Base-by-base conservation (phyloP, 2,113 vertebrate genomes). In the Notothenia rossii region DNA sequence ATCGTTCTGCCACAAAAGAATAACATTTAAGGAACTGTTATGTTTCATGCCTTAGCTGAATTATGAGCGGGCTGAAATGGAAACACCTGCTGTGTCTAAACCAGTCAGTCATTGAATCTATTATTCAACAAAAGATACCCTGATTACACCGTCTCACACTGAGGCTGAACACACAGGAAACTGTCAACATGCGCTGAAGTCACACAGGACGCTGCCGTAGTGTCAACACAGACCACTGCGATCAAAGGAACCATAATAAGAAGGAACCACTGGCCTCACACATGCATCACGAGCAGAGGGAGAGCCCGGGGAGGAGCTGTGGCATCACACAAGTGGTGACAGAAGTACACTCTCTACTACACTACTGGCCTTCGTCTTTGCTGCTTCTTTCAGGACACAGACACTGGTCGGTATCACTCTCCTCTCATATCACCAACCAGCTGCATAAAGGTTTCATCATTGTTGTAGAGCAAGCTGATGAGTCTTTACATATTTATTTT, bases 131-230 rank as follows among this genome's bases (percentile, higher is more conserved):
- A 76, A 76, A 77, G 63, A 75, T 36, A 63, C 12, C 51, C 61
- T 91, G 88, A 91, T 90, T 91, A 48, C 54, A 25, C 77, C 64
- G 4, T 72, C 87, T 87, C 63, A 83, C 75, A 51, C 77, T 22
- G 73, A 25, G 74, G 17, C 76, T 50, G 72, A 58, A 40, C 85
- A 70, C 85, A 81, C 81, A 65, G 83, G 55, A 61, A 79, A 29
- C 83, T 77, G 83, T 88, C 85, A 72, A 67, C 85, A 65, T 46
- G 79, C 12, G 9, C 58, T 25, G 49, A 15, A 79, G 49, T 68
- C 85, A 70, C 85, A 81, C 81, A 65, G 83, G 86, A 88, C 66
- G 73, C 86, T 40, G 72, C 36, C 33, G 7, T 46, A 56, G 59
- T 62, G 68, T 87, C 80, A 77, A 77, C 74, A 86, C 33, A 20